Evolutionary conservation across 2,888 invertebrate species (phyloP), one percentile per base, ranked within the genome.

Genomic region (Dryobota labecula): DNA sequence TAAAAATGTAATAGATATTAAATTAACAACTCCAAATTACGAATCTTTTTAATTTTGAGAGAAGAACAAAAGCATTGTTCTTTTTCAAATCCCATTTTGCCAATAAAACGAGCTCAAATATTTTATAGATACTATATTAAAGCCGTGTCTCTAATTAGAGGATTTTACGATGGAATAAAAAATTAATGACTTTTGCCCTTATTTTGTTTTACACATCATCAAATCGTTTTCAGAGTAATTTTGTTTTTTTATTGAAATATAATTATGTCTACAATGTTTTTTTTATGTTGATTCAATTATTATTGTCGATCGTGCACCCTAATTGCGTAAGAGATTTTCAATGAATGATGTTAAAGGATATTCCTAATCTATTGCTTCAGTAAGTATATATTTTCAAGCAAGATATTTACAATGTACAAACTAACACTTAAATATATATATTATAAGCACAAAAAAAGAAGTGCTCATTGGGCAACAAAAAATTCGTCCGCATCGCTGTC

Each of bases 181-280:
- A 66, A 20, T 45, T 5, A 24, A 45, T 66, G 45, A 62, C 45
- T 13, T 61, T 9, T 24, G 62, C 36, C 62, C 62, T 45, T 43
- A 60, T 33, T 62, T 24, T 43, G 43, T 24, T 24, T 43, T 43
- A 1, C 33, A 27, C 30, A 53, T 30, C 56, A 30, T 64, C 41
- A 30, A 65, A 24, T 33, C 43, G 33, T 43, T 7, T 60, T 33
- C 13, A 18, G 1, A 30, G 24, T 7, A 43, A n/a, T 54, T 33
- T 33, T 20, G 15, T 57, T 33, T 30, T 30, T 36, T 24, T 0
- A 36, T 38, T 57, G 2, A 24, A 57, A 57, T 24, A 38, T n/a
- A 24, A 57, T 38, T 24, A 38, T n/a, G 18, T 9, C n/a, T 15
- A 18, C 15, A 8, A n/a, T 57, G 8, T 36, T 57, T n/a, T 57